phyloP scores from a whole-genome alignment of 2,113 vertebrate species.

The Thryonomys swinderianus region DNA sequence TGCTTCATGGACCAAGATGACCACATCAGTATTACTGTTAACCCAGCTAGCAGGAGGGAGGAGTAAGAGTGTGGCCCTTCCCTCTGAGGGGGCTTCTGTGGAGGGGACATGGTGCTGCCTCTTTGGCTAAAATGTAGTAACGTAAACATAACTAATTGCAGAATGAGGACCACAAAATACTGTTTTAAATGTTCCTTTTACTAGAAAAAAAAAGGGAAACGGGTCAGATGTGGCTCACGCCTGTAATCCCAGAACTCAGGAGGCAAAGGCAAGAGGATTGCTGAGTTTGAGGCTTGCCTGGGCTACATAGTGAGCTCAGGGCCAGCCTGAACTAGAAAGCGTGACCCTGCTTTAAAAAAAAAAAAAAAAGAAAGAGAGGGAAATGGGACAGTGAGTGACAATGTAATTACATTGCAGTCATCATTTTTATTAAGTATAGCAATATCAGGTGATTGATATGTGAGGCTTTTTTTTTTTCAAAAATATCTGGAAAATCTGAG shows the following conservation, averaged over 20 bases:
- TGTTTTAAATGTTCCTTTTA: slow-evolving; percentile 16
- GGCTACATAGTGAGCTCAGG: too few relatives aligned
- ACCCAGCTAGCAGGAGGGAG: background rate
- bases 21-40: background rate
- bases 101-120: background rate
- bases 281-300: too few relatives aligned
- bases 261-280: too few relatives aligned
- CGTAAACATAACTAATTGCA: background rate
- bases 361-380: too few relatives aligned
- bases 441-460: slow-evolving; percentile 8
- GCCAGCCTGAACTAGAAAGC: too few relatives aligned
- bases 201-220: background rate
- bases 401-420: background rate
- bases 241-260: too few relatives aligned
- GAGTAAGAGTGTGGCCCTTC: background rate
- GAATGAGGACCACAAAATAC: background rate
- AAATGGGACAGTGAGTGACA: background rate
- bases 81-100: background rate
- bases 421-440: slow-evolving; percentile 32
- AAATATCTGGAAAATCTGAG: slow-evolving; percentile 35
- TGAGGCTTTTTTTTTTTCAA: background rate
- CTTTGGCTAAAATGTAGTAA: slow-evolving; percentile 6
- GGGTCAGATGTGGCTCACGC: too few relatives aligned
- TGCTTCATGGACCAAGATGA: background rate
- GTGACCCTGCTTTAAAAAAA: too few relatives aligned